Conservation (phyloP, 2,113 vertebrate species). For the Saccopteryx bilineata region DNA sequence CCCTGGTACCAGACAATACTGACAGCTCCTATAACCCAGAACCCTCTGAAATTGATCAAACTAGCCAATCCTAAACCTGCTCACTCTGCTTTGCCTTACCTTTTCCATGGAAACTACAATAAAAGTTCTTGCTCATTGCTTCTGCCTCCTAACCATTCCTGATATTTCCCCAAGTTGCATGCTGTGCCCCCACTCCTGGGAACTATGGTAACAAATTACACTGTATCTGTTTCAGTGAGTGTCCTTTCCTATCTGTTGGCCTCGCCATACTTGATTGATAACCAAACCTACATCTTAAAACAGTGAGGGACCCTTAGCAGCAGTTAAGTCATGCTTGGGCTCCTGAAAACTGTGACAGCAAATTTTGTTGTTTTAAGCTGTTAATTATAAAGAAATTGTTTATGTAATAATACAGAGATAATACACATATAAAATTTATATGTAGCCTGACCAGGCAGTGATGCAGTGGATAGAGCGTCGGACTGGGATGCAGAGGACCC, state of each 20-base stretch:
- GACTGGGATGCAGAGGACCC: too few relatives aligned
- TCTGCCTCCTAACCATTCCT: neutral
- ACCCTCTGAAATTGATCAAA: neutral
- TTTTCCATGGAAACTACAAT: slow-evolving; percentile 4
- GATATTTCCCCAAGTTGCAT: neutral
- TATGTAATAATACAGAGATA: slow-evolving; percentile 23
- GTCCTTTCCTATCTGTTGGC: neutral
- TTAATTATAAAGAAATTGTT: slow-evolving; percentile 10
- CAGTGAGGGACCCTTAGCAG: neutral
- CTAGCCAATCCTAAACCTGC: neutral
- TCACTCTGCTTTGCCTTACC: neutral
- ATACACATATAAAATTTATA: slow-evolving; percentile 34
- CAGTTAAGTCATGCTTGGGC: neutral
- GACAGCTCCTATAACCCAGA: neutral
- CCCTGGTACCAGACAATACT: neutral
- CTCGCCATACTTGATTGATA: neutral
- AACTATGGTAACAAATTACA: neutral
- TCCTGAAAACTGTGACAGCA: slow-evolving; percentile 20
- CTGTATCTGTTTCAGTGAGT: neutral
- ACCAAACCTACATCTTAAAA: slow-evolving; percentile 46
- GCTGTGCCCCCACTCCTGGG: neutral
- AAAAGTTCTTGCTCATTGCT: neutral
- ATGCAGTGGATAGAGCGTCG: too few relatives aligned
- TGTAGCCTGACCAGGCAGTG: neutral
- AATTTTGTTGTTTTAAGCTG: slow-evolving; percentile 44